phyloP scores from a whole-genome alignment of 2,888 invertebrate species.

The Zygaena filipendulae region DNA sequence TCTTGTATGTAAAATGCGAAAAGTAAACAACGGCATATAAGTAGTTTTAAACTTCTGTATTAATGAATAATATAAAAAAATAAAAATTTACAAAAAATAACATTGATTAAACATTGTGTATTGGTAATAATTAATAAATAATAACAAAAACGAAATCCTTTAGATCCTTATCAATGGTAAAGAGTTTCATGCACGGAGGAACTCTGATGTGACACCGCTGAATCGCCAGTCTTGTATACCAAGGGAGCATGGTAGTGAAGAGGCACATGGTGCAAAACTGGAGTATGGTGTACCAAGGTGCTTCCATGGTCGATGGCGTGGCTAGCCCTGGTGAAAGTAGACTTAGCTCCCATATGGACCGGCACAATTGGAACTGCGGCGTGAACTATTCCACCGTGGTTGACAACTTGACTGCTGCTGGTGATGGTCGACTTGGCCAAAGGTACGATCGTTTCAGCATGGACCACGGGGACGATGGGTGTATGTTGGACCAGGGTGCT shows the following conservation, averaged over 20 bases:
- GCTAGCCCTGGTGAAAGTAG: slow-evolving; percentile 27
- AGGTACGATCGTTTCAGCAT: slow-evolving; percentile 22
- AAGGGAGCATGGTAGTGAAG: slow-evolving; percentile 21
- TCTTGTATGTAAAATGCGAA: too few species aligned
- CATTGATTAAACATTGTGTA: too few species aligned
- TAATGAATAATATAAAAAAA: too few species aligned
- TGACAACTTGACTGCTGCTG: slow-evolving; percentile 55
- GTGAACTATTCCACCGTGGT: slow-evolving; percentile 48
- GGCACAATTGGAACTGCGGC: slow-evolving; percentile 23
- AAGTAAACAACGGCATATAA: too few species aligned
- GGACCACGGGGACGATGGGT: slow-evolving; percentile 30
- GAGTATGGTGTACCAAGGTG: slow-evolving; percentile 24
- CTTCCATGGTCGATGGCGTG: slow-evolving; percentile 24
- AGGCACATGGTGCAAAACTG: slow-evolving; percentile 23
- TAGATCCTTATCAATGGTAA: too few species aligned
- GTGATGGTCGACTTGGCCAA: slow-evolving; percentile 50
- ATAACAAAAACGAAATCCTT: too few species aligned
- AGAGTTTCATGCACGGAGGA: slow-evolving; percentile 49
- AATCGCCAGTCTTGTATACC: slow-evolving; percentile 36
- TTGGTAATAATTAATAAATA: too few species aligned
- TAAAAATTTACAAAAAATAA: too few species aligned
- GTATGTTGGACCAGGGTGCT: slow-evolving; percentile 34
- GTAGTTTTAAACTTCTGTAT: too few species aligned
- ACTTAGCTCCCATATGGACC: slow-evolving; percentile 24
- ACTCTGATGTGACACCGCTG: slow-evolving; percentile 60